A percentile compares a stretch with the other conserved stretches of the same genome.
Conservation (phyloP, 1,140 invertebrate species). For the Leptinotarsa texana region DNA sequence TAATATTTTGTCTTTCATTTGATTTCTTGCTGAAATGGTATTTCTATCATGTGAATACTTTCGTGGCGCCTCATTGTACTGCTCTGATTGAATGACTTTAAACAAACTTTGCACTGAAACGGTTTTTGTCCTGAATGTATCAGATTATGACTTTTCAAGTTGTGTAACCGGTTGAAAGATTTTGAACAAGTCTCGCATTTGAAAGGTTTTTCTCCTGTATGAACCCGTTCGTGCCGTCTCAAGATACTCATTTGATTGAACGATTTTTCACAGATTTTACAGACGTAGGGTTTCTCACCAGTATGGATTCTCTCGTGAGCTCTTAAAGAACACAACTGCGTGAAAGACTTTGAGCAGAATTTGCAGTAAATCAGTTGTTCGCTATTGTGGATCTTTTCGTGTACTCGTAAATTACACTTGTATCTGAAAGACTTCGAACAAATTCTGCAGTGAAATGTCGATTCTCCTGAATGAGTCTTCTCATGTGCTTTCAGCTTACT, state of each 20-base stretch:
- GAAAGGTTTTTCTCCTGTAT: neutral
- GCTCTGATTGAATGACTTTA: neutral
- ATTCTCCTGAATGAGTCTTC: neutral
- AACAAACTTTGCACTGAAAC: conserved; percentile 6
- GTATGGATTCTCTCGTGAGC: conserved; percentile 5
- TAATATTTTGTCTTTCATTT: too few species aligned
- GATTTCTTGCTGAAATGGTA: neutral
- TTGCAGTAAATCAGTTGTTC: neutral
- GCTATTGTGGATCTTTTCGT: neutral
- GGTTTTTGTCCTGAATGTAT: neutral
- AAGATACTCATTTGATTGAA: neutral
- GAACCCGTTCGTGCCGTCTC: neutral
- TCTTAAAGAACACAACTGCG: conserved; percentile 43
- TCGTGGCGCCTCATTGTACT: neutral
- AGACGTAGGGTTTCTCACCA: neutral
- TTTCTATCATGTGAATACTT: neutral
- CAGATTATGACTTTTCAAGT: neutral
- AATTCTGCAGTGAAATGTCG: neutral
- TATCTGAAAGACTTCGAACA: neutral
- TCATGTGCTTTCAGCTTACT: neutral
- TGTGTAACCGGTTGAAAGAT: neutral
- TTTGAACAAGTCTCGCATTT: neutral
- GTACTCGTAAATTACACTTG: neutral
- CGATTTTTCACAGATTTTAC: neutral
- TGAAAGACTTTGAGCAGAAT: neutral